These are phyloP conservation scores for Drosophila kokeensis DNA, from an alignment of 2,888 invertebrate species.

Conservation along the genomic window DNA sequence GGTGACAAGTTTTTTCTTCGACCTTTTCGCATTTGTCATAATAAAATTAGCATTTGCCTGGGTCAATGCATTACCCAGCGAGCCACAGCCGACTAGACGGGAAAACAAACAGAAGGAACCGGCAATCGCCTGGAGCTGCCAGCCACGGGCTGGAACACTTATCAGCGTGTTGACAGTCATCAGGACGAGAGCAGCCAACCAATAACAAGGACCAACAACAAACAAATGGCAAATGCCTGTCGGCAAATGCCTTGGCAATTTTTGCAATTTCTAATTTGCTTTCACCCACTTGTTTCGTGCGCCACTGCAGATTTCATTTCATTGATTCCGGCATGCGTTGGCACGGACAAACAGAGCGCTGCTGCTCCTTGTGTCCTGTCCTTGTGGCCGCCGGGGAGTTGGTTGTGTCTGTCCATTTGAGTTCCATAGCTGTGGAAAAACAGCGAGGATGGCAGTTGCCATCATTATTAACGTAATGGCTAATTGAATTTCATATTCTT, in stretches of 20 bases:
- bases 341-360: background rate
- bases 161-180: constrained; percentile 66
- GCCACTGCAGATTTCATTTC: constrained; percentile 52
- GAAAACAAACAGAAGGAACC: constrained; percentile 16
- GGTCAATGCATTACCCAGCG: constrained; percentile 45
- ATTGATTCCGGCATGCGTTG: constrained; percentile 35
- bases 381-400: constrained; percentile 4
- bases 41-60: constrained; percentile 70
- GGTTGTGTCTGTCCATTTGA: constrained; percentile 4
- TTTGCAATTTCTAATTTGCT: constrained; percentile 60
- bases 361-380: constrained; percentile 3
- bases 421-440: constrained; percentile 16
- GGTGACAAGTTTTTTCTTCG: constrained; percentile 17
- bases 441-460: constrained; percentile 7
- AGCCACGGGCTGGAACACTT: constrained; percentile 52
- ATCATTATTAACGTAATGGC: constrained; percentile 41
- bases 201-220: constrained; percentile 19
- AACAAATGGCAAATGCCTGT: constrained; percentile 9
- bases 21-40: constrained; percentile 68
- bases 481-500: constrained; percentile 54
- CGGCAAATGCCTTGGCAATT: constrained; percentile 41
- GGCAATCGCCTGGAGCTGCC: constrained; percentile 32
- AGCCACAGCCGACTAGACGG: constrained; percentile 17
- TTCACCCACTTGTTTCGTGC: constrained; percentile 48
- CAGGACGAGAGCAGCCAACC: constrained; percentile 28